Evolutionary conservation across 2,113 vertebrate species (phyloP).

Genomic region (Acinonyx jubatus): DNA sequence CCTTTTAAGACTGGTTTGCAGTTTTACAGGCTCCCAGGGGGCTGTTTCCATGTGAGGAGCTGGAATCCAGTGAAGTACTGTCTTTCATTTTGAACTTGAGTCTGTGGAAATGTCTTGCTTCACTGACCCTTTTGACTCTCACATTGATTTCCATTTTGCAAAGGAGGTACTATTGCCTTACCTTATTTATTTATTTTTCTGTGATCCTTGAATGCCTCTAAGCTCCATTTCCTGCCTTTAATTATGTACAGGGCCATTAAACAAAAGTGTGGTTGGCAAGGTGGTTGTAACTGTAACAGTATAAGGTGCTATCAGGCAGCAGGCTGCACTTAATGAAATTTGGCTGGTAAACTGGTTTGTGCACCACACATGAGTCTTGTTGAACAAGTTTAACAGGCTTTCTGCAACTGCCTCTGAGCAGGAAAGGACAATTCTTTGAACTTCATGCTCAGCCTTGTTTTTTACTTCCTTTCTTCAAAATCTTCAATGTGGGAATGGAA

Average conservation of each 20-base stretch:
- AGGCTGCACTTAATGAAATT: not conserved
- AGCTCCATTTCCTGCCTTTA: slow-evolving; percentile 56
- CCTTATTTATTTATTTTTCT: slow-evolving; percentile 14
- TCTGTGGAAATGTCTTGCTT: not conserved
- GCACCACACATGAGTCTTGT: not conserved
- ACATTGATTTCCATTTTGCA: slow-evolving; percentile 49
- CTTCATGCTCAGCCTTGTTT: slow-evolving; percentile 66
- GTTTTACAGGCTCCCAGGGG: not conserved
- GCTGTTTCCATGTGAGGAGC: not conserved
- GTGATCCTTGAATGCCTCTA: not conserved
- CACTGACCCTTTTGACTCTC: not conserved
- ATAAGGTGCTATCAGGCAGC: not conserved
- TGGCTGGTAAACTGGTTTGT: not conserved
- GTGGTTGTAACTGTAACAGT: not conserved
- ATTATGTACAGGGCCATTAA: slow-evolving; percentile 40
- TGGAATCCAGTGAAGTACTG: not conserved
- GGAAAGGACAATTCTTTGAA: not conserved
- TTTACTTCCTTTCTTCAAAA: not conserved
- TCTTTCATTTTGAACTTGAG: slow-evolving; percentile 27
- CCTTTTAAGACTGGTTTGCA: not conserved
- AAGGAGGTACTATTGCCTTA: not conserved
- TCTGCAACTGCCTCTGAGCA: not conserved
- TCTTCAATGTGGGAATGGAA: not conserved
- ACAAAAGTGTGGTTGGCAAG: not conserved
- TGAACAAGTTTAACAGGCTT: slow-evolving; percentile 55